phyloP scores from a whole-genome alignment of 2,113 vertebrate genomes.

The mouse (Mus musculus) region DNA sequence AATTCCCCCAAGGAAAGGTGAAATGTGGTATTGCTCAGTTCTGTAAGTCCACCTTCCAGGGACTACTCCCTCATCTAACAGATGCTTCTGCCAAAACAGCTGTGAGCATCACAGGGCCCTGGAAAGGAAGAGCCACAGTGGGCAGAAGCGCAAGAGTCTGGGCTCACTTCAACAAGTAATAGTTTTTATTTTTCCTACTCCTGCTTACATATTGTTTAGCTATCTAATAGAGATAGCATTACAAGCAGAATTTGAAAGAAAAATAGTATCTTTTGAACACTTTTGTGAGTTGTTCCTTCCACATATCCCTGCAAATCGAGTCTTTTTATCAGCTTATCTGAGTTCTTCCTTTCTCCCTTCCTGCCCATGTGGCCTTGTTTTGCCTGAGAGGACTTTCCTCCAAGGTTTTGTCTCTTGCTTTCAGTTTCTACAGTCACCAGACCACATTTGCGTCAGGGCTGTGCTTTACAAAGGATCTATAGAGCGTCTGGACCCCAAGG shows the following conservation, averaged over 20 bases:
- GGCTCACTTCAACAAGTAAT: background rate
- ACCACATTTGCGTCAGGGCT: background rate
- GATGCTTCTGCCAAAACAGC: background rate
- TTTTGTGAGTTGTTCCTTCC: background rate
- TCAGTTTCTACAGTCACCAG: background rate
- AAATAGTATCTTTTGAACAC: background rate
- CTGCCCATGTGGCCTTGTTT: background rate
- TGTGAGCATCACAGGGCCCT: background rate
- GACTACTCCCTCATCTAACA: background rate
- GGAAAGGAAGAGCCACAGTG: background rate
- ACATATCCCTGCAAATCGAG: background rate
- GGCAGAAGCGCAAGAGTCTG: background rate
- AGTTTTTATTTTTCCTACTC: no score
- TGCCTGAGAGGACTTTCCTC: background rate
- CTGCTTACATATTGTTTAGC: background rate
- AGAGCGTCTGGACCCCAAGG: background rate
- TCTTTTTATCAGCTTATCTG: background rate
- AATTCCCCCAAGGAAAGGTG: background rate
- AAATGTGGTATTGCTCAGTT: background rate
- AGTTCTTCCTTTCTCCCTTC: background rate
- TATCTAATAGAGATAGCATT: background rate
- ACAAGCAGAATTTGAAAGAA: background rate
- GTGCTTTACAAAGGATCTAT: background rate
- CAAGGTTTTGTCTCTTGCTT: background rate
- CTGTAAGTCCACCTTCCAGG: background rate